Base-by-base conservation (phyloP, 2,113 vertebrate species). In the Oophaga pumilio region DNA sequence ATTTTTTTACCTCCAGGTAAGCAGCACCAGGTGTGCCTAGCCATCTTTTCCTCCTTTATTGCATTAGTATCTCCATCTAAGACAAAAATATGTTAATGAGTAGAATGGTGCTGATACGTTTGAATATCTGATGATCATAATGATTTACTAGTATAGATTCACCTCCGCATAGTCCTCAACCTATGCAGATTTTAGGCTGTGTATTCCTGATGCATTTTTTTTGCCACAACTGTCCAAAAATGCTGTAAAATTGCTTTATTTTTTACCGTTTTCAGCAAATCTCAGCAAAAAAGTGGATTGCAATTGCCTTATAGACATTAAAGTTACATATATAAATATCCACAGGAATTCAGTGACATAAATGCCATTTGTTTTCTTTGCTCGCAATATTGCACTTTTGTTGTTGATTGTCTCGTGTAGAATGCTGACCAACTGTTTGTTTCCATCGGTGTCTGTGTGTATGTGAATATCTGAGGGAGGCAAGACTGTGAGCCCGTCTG, bases 401-500 rank as follows among this genome's bases (percentile, higher is more conserved):
- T 57, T 52, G 49, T 28, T 9, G 76, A 57, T 26, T 79, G 76
- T 28, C 76, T 79, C 26, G 53, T 79, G 52, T 74, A 57, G 18
- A 66, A 85, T n/a, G 14, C n/a, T 62, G 50, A 68, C 81, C 71
- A 84, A 68, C 69, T 77, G 81, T 49, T 59, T 80, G 24, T 43
- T 84, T 68, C 71, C 77, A 17, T 28, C 24, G 18, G 18, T 76
- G 49, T 83, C 18, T 73, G 59, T 76, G 69, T 74, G 68, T 68
- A 62, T 74, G 66, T 66, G 69, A 71, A 59, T 87, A 66, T 18
- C 71, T 24, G 17, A 68, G 24, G 78, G 57, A 76, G 69, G 17
- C 9, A 87, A 74, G 49, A 50, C 60, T 53, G 33, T 50, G 71
- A 43, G 71, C 71, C 71, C 71, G 33, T 87, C 85, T 83, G 73